Evolutionary conservation across 2,797 vertebrate genomes (phyloP), one percentile per base, ranked within the genome.

Genomic region (Chiroxiphia lanceolata): DNA sequence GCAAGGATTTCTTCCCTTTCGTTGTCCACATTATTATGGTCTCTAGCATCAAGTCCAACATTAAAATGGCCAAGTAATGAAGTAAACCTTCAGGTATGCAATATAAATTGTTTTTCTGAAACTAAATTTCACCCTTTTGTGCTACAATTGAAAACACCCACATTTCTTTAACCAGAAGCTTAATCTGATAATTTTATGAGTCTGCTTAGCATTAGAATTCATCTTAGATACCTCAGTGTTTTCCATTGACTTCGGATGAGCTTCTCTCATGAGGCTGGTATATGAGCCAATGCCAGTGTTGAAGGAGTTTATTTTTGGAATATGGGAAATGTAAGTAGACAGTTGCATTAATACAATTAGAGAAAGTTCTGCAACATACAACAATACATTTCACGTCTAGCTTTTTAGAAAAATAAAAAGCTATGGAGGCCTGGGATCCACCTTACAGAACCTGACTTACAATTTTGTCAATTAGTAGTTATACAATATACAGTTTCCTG

Each of bases 321-420:
- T 27, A 70, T 6, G 15, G 50, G 59, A 92, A 95, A 83, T 64
- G 3, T 36, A 91, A 88, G 57, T 44, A 79, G 18, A 54, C 27
- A 10, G 10, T 53, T 85, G 53, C 72, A 83, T 87, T 94, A 89
- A 87, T 54, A 75, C 40, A 36, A 87, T 90, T 93, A 90, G 48
- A 68, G 40, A 40, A 91, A 89, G 33, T 67, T 83, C 63, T 88
- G 23, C 40, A 91, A 63, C 40, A 20, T 63, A 64, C 11, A 68
- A 51, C 53, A 91, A 77, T 38, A 42, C 6, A n/a, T 53, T 88
- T 90, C 75, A 77, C 19, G 9, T 29, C 80, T 40, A 85, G 38
- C 10, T 90, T 86, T 87, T 54, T 42, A 69, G 31, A 67, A 76
- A 86, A 83, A 91, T 21, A 74, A 93, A 96, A 92, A 77, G n/a